Evolutionary conservation across 2,113 vertebrate genomes (phyloP), one percentile per base, ranked within the genome.

Genomic region (Chionis minor): DNA sequence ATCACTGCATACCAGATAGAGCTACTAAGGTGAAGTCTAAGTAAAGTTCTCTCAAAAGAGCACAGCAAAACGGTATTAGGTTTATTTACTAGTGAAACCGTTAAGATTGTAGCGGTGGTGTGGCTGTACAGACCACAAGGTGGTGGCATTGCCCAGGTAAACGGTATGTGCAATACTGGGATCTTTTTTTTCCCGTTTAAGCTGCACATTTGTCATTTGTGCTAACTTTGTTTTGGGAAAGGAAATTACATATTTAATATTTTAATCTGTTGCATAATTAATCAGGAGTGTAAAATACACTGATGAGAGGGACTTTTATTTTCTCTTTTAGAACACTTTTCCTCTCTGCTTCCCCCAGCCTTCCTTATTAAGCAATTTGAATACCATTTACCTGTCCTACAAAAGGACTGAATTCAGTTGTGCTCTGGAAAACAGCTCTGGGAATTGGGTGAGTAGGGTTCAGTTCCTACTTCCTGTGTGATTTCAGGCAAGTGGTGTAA

Each of bases 111-210:
- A 10, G 47, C 17, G 17, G 59, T 61, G 85, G 33, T 75, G 22
- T 56, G 61, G 28, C 59, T 38, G 30, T 4, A 49, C 35, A 74
- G 67, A 52, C 97, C 97, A 97, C 96, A 66, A 97, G 97, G 79
- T 97, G 97, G 97, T 93, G 95, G 70, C 95, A 96, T 97, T 94
- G 95, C 77, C 96, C 96, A 96, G 96, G 82, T 71, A 96, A 96
- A 96, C 7, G 4, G 9, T 20, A 28, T 2, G 1, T 0, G 3
- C 9, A 30, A 2, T 2, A 3, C 3, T 2, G 0, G 0, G 4
- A 14, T 54, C 15, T 44, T 44, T 14, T 44, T 59, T 69, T 42
- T 66, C 26, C 6, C 0, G 0, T 16, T 73, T 73, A 23, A 85
- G 26, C 61, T 28, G 59, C 35, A 28, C 32, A 35, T 42, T 89